Base-by-base conservation (phyloP, 2,888 invertebrate species). In the Pristionchus fissidentatus region DNA sequence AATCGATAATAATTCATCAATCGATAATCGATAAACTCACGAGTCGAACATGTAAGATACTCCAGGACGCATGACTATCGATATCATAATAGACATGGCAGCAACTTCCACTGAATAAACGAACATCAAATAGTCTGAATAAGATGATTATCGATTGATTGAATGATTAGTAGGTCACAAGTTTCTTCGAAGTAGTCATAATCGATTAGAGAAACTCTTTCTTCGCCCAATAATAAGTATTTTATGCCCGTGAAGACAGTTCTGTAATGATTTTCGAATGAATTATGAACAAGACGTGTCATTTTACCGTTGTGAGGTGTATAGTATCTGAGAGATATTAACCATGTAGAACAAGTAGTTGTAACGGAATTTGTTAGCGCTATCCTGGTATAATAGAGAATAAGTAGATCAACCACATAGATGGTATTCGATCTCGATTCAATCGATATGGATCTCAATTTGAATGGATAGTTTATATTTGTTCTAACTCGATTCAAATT, bases 51-150 rank as follows among this genome's bases (percentile, higher is more conserved):
- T 15, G 22, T 77, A 77, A 0, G 75, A 46, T 5, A 77, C 41
- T 32, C 32, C 46, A 32, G 75, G 75, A 49, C 75, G 49, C 46
- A 77, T 49, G 29, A 49, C 32, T 26, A 77, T n/a, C 49, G 75
- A 32, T 22, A 77, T 77, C 1, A 77, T 77, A 13, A 46, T 49
- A 19, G 46, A 49, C 75, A 77, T 77, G 19, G 49, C 15, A 7
- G 49, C 49, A 4, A 77, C 49, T 77, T 77, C 75, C 8, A 77
- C 49, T 26, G 75, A 77, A 41, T 49, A 77, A 5, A 77, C 35
- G 75, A 77, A 77, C 75, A 77, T 77, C 29, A 77, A 49, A 49
- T 32, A 77, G 32, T 49, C 75, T 77, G 75, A 49, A 77, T 32
- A 26, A 41, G 32, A 35, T 10, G 70, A 70, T 70, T n/a, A 70